These are phyloP conservation scores for Epsilonema sp. DNA, from an alignment of 2,888 invertebrate species.

Conservation along the genomic window DNA sequence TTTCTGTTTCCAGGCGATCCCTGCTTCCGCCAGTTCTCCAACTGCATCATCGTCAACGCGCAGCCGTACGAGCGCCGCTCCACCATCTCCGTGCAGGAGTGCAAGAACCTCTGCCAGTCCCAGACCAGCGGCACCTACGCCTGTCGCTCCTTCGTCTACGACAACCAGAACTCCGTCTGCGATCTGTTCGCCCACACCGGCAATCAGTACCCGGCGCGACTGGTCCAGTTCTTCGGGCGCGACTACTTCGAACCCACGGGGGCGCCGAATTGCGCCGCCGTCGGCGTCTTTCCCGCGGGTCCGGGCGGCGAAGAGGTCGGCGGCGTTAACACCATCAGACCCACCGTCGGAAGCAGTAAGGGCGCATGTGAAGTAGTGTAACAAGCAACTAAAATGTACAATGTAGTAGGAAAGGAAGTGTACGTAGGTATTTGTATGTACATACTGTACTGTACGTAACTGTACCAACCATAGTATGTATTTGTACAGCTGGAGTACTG, in stretches of 20 bases:
- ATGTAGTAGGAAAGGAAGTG: too few relatives aligned
- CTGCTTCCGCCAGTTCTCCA: constrained; percentile 25
- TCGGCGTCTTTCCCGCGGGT: background rate
- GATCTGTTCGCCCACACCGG: constrained; percentile 28
- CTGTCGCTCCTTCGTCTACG: constrained; percentile 27
- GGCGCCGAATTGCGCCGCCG: background rate
- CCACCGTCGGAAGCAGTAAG: background rate
- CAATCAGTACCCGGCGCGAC: constrained; percentile 17
- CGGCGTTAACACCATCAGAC: background rate
- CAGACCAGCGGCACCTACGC: constrained; percentile 16
- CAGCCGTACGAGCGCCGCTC: constrained; percentile 27
- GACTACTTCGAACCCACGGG: constrained; percentile 10
- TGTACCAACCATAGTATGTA: too few relatives aligned
- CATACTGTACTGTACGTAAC: too few relatives aligned
- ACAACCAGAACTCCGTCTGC: constrained; percentile 24
- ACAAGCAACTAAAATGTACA: too few relatives aligned
- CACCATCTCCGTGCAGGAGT: constrained; percentile 8
- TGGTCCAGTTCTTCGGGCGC: constrained; percentile 2
- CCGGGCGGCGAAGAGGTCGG: background rate
- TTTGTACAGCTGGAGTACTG: too few relatives aligned
- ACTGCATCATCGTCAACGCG: constrained; percentile 25
- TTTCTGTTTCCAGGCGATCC: constrained; percentile 21
- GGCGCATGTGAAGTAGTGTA: too few relatives aligned
- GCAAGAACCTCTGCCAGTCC: constrained; percentile 4
- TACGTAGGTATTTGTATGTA: too few relatives aligned